Evolutionary conservation across 2,113 vertebrate species (phyloP), one percentile per base, ranked within the genome.

Genomic region (Xenopus laevis): DNA sequence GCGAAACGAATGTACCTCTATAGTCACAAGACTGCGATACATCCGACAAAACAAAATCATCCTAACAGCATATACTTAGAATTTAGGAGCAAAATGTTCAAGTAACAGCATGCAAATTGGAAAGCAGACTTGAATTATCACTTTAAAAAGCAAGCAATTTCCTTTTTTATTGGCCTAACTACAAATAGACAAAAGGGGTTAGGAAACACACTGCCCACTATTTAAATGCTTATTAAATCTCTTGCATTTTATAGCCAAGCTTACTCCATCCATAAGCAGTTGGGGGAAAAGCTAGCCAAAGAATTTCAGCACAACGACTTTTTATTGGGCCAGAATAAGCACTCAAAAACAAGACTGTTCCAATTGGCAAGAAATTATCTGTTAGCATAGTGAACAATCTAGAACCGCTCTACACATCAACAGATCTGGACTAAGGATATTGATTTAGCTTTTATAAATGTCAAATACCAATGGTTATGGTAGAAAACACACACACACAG

Each of bases 391-490:
- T 72, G 61, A 64, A 15, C 52, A 65, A 73, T 73, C 52, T 65
- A 52, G 71, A 73, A 73, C n/a, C 52, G 12, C 18, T 73, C 10
- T 33, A 40, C 40, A 64, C 61, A 65, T 57, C 16, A 52, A 46
- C 33, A 23, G 20, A 17, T 20, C 21, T 60, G 18, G 68, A 60
- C 46, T 50, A 64, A 74, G 72, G 79, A 77, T 4, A 81, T 65
- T 0, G 70, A 27, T 83, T 33, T 79, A 67, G 72, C 65, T 78
- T 81, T 84, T 23, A 71, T 69, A 80, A 66, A 52, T 79, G n/a
- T 67, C 78, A 83, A 83, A 84, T 33, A 71, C 73, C 65, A 80
- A 69, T 80, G 83, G 78, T 80, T 0, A n/a, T 76, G 65, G 50
- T 81, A 60, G 79, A 72, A 77, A 59, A 73, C 9, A 66, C 10